These are phyloP conservation scores for Cataglyphis livida DNA, from an alignment of 2,888 invertebrate genomes.

Conservation along the genomic window DNA sequence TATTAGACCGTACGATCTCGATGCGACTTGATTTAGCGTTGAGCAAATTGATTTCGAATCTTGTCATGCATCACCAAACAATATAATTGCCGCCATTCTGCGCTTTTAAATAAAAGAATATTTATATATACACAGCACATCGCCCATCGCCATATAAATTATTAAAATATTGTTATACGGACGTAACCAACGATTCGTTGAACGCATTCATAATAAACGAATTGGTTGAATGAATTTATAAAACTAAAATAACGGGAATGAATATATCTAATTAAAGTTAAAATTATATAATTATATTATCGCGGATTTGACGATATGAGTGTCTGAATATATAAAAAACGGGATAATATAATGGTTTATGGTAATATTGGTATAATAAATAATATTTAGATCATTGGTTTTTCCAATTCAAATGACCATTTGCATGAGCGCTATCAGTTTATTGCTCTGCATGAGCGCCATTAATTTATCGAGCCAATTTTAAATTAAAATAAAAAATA, in stretches of 20 bases:
- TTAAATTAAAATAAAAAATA: conserved; percentile 19
- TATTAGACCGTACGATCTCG: conserved; percentile 30
- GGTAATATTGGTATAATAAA: not conserved
- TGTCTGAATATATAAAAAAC: not conserved
- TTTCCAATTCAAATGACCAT: not conserved
- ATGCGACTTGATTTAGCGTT: conserved; percentile 13
- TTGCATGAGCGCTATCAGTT: not conserved
- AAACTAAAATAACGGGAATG: not conserved
- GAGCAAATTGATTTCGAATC: conserved; percentile 42
- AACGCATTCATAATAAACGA: conserved; percentile 11
- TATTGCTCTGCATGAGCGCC: not conserved
- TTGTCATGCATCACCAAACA: not conserved
- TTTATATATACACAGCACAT: not conserved
- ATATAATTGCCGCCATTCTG: not conserved
- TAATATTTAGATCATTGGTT: not conserved
- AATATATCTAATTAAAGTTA: not conserved
- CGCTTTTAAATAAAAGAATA: conserved; percentile 6
- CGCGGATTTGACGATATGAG: not conserved
- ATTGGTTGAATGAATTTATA: not conserved
- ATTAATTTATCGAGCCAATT: not conserved
- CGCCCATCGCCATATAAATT: not conserved
- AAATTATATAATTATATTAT: not conserved
- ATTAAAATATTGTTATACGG: not conserved
- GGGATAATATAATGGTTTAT: conserved; percentile 1
- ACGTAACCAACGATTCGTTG: not conserved